Conservation (phyloP, 2,797 vertebrate species). For the Periparus ater region DNA sequence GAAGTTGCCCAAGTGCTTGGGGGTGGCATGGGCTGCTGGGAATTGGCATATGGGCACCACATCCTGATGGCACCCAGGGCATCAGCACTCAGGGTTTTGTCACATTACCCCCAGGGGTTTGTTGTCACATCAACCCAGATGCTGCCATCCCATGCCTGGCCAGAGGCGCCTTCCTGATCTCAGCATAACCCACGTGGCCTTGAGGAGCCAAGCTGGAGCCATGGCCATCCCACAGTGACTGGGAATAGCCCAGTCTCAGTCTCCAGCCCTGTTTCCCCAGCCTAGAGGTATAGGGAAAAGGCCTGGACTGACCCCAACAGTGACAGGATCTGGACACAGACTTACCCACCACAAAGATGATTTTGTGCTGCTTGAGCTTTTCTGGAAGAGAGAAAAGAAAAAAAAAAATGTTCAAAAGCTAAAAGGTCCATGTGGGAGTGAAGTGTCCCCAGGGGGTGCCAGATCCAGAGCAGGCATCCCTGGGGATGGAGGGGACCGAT, state of each 20-base stretch:
- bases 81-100: neutral
- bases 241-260: neutral
- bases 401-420: neutral
- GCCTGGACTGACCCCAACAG: neutral
- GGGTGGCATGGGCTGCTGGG: neutral
- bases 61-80: neutral
- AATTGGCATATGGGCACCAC: neutral
- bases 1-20: neutral
- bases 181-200: neutral
- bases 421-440: rapidly evolving
- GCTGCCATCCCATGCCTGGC: neutral
- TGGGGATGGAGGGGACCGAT: neutral
- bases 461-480: neutral
- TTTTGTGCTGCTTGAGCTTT: conserved; percentile 93
- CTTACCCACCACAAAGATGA: conserved; percentile 99
- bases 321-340: neutral
- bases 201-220: neutral
- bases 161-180: neutral
- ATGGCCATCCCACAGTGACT: neutral
- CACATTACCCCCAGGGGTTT: neutral
- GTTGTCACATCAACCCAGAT: neutral
- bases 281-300: neutral
- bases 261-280: neutral
- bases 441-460: neutral
- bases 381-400: conserved; percentile 76